phyloP scores from a whole-genome alignment of 2,888 invertebrate species.

The Machimus atricapillus region DNA sequence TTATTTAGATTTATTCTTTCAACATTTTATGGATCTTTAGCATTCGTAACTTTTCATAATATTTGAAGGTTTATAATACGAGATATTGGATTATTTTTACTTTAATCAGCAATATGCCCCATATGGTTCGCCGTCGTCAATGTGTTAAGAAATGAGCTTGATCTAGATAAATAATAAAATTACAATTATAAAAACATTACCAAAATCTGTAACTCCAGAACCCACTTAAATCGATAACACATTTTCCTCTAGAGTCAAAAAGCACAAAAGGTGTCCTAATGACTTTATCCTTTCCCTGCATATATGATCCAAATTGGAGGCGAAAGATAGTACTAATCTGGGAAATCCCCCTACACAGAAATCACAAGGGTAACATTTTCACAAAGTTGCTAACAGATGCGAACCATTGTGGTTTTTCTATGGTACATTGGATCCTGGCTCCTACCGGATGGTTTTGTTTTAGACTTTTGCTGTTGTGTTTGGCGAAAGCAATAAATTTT shows the following conservation, averaged over 20 bases:
- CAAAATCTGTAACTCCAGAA: background rate
- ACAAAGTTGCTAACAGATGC: constrained; percentile 24
- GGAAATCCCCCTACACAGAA: background rate
- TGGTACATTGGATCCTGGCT: background rate
- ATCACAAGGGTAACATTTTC: constrained; percentile 17
- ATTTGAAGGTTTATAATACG: background rate
- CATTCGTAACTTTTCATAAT: background rate
- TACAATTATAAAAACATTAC: background rate
- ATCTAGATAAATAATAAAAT: background rate
- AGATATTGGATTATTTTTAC: background rate
- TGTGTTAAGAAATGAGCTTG: background rate
- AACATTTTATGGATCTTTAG: background rate
- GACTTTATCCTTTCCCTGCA: background rate
- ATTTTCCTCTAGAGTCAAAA: background rate
- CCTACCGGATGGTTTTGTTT: background rate
- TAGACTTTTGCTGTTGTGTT: background rate
- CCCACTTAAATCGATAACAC: background rate
- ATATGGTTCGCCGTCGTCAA: background rate
- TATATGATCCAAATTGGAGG: background rate
- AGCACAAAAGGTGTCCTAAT: background rate
- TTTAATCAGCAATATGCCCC: too few species aligned
- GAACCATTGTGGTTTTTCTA: background rate
- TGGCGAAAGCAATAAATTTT: constrained; percentile 5
- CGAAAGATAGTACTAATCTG: constrained; percentile 7
- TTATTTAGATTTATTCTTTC: background rate